Evolutionary conservation across 2,888 invertebrate genomes (phyloP), one percentile per base, ranked within the genome.

Genomic region (Drosophila kokeensis): DNA sequence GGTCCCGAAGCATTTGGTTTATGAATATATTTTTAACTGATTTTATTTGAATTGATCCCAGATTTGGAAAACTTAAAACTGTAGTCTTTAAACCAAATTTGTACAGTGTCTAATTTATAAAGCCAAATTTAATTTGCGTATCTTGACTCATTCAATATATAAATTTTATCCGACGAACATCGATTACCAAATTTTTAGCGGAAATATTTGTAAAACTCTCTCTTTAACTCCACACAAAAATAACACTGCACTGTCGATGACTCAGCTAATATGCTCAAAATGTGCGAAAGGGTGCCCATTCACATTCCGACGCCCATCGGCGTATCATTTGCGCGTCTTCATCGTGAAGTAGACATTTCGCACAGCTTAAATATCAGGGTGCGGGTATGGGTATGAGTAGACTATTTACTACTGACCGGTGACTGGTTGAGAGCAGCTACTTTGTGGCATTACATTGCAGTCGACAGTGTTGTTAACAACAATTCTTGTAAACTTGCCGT

Each of bases 401-500:
- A 30, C 45, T 32, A 21, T 34, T 72, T 55, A 57, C 40, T 45
- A 8, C 30, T 60, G 72, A 55, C 54, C 79, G 49, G 50, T 62
- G 76, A 80, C 72, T 71, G 77, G 65, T 58, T 72, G 30, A 38
- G 52, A 49, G 61, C 30, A 55, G 79, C 65, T 74, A 68, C 76
- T 76, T 78, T 80, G 77, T 77, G 59, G 63, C 61, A 73, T 64
- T 69, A 62, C 76, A 75, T 69, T 60, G 68, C 63, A 65, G 73
- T 48, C 66, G 66, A 79, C 65, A 57, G 68, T 66, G 82, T 87
- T 89, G 90, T 86, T 89, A 89, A 86, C 88, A 89, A 83, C 90
- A 89, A 81, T 89, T 85, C 82, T 81, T 87, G 87, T 87, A 85
- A 89, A 83, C 81, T 85, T 85, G 88, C 88, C 83, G 84, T 88